Evolutionary conservation across 2,797 vertebrate species (phyloP).

Genomic region (Danio albolineatus): DNA sequence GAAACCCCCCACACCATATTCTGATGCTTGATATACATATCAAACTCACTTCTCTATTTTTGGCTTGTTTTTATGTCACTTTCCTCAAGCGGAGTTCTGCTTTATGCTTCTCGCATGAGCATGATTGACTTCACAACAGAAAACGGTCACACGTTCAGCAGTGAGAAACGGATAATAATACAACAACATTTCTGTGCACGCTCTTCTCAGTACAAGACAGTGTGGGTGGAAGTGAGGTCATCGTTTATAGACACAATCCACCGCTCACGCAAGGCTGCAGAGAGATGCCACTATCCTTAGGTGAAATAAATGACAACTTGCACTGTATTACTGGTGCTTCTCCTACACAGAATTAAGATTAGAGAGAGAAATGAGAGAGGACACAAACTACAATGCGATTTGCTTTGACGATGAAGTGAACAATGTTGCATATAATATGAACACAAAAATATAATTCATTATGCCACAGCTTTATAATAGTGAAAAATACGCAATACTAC

Average conservation of each 20-base stretch:
- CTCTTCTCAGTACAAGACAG: background rate
- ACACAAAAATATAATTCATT: background rate
- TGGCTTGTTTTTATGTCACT: background rate
- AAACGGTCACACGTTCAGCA: background rate
- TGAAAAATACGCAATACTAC: background rate
- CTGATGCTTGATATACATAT: background rate
- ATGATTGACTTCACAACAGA: slow-evolving; percentile 17
- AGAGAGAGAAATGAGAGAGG: too few species aligned
- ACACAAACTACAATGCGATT: background rate
- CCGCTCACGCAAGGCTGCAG: background rate
- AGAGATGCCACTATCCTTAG: background rate
- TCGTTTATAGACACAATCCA: background rate
- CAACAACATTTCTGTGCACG: background rate
- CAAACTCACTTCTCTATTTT: background rate
- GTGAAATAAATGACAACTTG: background rate
- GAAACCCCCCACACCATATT: background rate
- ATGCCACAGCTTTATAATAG: background rate
- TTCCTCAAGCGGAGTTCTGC: slow-evolving; percentile 23
- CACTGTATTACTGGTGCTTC: background rate
- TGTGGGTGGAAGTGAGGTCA: slow-evolving; percentile 18
- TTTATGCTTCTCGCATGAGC: slow-evolving; percentile 7
- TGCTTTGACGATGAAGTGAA: background rate
- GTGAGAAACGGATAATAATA: background rate
- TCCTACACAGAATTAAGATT: background rate
- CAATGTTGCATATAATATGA: too few species aligned